phyloP scores from a whole-genome alignment of 2,888 invertebrate species.

The Rhagonycha lutea region DNA sequence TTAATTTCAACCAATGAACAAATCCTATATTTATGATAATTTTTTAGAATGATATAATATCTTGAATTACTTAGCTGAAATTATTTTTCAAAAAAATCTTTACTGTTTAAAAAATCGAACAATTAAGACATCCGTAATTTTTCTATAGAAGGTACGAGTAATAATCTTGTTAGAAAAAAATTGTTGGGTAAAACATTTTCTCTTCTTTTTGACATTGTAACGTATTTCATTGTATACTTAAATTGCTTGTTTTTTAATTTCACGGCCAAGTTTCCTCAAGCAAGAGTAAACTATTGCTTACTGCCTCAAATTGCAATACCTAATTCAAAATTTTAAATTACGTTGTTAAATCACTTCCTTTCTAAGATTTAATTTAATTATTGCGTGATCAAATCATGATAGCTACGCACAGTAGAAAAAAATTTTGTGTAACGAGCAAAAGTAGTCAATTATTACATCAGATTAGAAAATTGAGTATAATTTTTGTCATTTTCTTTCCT shows the following conservation, averaged over 20 bases:
- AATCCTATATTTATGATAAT: too few relatives aligned
- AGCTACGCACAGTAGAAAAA: background rate
- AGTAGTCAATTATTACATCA: background rate
- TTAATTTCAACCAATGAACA: too few relatives aligned
- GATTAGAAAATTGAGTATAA: background rate
- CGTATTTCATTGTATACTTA: too few relatives aligned
- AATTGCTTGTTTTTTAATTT: background rate
- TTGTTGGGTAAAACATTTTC: too few relatives aligned
- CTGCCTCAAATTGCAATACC: background rate
- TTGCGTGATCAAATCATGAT: background rate
- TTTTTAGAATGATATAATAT: too few relatives aligned
- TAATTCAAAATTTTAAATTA: background rate
- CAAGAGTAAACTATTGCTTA: background rate
- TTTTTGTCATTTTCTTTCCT: background rate
- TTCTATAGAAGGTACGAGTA: too few relatives aligned
- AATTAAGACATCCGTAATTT: too few relatives aligned
- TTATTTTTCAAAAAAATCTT: too few relatives aligned
- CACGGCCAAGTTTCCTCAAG: background rate
- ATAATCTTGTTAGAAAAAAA: too few relatives aligned
- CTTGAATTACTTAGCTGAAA: too few relatives aligned
- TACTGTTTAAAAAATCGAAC: too few relatives aligned
- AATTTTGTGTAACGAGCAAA: background rate
- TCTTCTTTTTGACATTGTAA: too few relatives aligned
- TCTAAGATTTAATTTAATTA: background rate
- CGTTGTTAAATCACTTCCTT: background rate